phyloP scores from a whole-genome alignment of 2,888 invertebrate species.

The Metopia argyrocephala region DNA sequence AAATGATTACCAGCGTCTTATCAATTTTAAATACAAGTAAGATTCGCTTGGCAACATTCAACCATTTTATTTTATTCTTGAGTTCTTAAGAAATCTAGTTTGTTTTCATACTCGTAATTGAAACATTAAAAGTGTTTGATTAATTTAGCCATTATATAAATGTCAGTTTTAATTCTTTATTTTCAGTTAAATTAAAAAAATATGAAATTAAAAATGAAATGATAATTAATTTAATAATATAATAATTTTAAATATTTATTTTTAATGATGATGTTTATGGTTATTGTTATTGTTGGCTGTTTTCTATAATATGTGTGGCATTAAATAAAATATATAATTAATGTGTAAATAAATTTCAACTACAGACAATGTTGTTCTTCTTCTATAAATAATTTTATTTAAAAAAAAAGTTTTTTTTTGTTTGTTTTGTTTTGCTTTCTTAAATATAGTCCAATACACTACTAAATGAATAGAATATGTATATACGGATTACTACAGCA shows the following conservation, averaged over 20 bases:
- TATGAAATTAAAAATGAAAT: slow-evolving; percentile 39
- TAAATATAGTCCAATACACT: neutral
- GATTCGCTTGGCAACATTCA: neutral
- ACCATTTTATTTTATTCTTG: neutral
- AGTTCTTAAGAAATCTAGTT: slow-evolving; percentile 2
- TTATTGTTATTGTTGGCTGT: slow-evolving; percentile 65
- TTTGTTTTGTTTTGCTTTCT: neutral
- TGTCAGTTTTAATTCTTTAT: neutral
- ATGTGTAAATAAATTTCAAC: slow-evolving; percentile 23
- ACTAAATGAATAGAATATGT: neutral
- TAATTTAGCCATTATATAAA: slow-evolving; percentile 20
- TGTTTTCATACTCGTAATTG: neutral
- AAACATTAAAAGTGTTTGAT: slow-evolving; percentile 33
- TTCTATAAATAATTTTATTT: no score
- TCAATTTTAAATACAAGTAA: neutral
- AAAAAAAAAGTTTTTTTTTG: neutral
- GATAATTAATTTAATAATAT: slow-evolving; percentile 58
- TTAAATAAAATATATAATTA: slow-evolving; percentile 37
- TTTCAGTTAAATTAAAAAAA: neutral
- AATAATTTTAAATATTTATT: slow-evolving; percentile 63
- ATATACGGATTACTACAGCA: slow-evolving; percentile 1
- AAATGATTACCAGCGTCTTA: neutral
- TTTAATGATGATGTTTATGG: slow-evolving; percentile 63
- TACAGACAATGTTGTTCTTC: slow-evolving; percentile 16
- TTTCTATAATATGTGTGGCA: slow-evolving; percentile 60